phyloP scores from a whole-genome alignment of 2,797 vertebrate species.

The Melanotaenia parkinsoni region DNA sequence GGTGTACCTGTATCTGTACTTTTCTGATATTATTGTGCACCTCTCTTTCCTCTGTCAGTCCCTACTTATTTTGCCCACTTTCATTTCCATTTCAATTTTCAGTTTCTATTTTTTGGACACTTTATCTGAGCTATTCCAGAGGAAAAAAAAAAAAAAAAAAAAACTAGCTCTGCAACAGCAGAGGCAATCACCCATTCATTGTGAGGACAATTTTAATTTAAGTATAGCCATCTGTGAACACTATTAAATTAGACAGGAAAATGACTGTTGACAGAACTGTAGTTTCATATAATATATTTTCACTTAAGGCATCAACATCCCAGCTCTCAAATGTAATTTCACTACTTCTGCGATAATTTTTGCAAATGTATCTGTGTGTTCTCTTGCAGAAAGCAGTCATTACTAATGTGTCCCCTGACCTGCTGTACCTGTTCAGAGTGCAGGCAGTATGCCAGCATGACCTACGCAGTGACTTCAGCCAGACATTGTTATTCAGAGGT shows the following conservation, averaged over 20 bases:
- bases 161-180: conserved; percentile 78
- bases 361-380: conserved; percentile 28
- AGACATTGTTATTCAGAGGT: conserved; percentile 98
- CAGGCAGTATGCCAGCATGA: conserved; percentile 97
- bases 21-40: conserved; percentile 53
- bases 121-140: conserved; percentile 88
- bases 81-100: conserved; percentile 95
- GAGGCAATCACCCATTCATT: conserved; percentile 73
- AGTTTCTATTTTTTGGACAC: conserved; percentile 85
- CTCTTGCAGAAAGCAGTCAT: conserved; percentile 93
- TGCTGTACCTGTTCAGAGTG: conserved; percentile 98
- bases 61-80: conserved; percentile 79
- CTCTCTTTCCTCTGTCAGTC: conserved; percentile 69
- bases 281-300: not conserved
- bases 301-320: conserved; percentile 23
- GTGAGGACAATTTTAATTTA: conserved; percentile 60
- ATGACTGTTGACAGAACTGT: conserved; percentile 29
- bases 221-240: conserved; percentile 58
- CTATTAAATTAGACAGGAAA: conserved; percentile 74
- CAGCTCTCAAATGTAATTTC: conserved; percentile 9
- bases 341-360: not conserved
- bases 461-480: conserved; percentile 98
- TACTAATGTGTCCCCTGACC: conserved; percentile 93
- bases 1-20: conserved; percentile 41
- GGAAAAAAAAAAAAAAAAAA: conserved; percentile 52